Evolutionary conservation across 92 coral and sea anemone genomes (phyloP), one percentile per base, ranked within the genome.

Genomic region (Virgularia gustaviana): DNA sequence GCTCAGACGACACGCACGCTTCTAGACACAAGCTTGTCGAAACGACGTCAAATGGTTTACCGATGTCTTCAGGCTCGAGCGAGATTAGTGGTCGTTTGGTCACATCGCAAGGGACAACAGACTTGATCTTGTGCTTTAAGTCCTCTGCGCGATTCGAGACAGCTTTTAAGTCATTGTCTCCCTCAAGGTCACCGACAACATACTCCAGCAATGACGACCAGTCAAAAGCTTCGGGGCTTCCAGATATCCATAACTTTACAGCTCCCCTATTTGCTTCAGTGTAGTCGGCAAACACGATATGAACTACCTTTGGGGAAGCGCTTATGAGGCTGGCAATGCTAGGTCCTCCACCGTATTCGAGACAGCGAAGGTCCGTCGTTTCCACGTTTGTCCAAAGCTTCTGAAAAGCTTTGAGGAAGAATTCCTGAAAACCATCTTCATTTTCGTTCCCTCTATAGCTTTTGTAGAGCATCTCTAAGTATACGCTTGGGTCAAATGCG

Each of bases 341-440:
- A 27, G 88, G 84, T 0, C 89, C 89, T 13, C 86, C 89, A 25
- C 89, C 89, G 58, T 43, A 86, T 20, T 86, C 87, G 3, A 86
- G 65, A 51, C 73, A 8, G 16, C 64, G 70, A 54, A 55, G 18
- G 47, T 37, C 25, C 19, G 4, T 35, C 39, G 78, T 10, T 20
- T 39, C 16, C 2, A 27, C 6, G n/a, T 6, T 23, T 1, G 57
- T 23, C 73, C 73, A 66, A 66, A 66, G 47, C 57, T 42, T 52
- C 8, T 66, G 73, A 16, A 22, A 66, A n/a, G 41, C 24, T 66
- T 66, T 66, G 0, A 66, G 2, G 49, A 27, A 66, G 35, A 57
- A 57, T 28, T 55, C 24, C 10, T 25, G 36, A 27, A 36, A 33
- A 1, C 53, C 55, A 16, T 24, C 39, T 1, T 29, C 34, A n/a